Percentiles rank a stretch among this genome's conserved stretches.
These are phyloP conservation scores for Cheirogaleus major DNA, from an alignment of 2,797 vertebrate genomes.

Conservation along the genomic window DNA sequence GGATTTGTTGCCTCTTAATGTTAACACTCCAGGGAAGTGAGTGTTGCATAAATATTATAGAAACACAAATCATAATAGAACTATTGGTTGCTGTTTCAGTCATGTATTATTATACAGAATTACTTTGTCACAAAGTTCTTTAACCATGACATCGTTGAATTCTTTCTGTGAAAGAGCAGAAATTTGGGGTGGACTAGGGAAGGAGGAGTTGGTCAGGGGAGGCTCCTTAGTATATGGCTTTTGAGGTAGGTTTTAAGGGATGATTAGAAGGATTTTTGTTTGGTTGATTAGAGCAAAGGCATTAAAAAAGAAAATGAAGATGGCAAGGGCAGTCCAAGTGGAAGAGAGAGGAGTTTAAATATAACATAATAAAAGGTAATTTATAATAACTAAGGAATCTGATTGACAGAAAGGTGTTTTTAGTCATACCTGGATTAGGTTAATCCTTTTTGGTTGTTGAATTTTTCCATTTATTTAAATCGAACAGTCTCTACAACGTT, in stretches of 20 bases:
- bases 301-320: neutral
- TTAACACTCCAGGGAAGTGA: neutral
- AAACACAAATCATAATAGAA: neutral
- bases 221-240: neutral
- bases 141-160: neutral
- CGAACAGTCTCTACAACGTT: neutral
- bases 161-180: neutral
- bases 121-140: neutral
- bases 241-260: neutral
- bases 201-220: neutral
- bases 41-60: neutral
- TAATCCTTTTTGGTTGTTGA: neutral
- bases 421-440: neutral
- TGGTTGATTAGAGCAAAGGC: neutral
- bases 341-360: neutral
- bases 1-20: neutral
- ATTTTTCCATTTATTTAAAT: constrained; percentile 29
- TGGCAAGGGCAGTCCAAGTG: neutral
- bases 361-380: neutral
- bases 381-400: neutral
- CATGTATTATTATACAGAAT: neutral
- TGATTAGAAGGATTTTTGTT: neutral
- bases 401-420: neutral
- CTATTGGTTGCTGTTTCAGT: neutral
- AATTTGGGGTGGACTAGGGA: neutral